Evolutionary conservation across 2,888 invertebrate genomes (phyloP), one percentile per base, ranked within the genome.

Genomic region (Noctua janthina): DNA sequence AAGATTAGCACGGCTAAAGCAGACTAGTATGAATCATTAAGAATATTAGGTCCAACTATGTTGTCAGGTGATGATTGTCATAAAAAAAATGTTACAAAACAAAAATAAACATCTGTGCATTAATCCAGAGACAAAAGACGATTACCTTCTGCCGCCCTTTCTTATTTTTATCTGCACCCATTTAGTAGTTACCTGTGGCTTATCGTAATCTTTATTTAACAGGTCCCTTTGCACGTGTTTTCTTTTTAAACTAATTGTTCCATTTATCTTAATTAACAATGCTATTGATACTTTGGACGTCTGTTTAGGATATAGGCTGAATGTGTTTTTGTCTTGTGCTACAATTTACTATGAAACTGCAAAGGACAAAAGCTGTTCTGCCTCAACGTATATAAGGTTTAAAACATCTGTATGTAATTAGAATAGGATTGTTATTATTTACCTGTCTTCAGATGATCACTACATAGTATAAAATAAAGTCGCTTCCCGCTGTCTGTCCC

Each of bases 361-460:
- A 72, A 77, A 69, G 49, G 68, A 83, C 66, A 54, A 72, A 75
- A 83, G 56, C 7, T 39, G 23, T 71, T 76, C 49, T 51, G 67
- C 62, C n/a, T n/a, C 69, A n/a, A 20, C n/a, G 15, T 66, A 75
- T 77, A 17, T 11, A 76, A 35, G 7, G 15, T 23, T 49, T 67
- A 15, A 75, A 82, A 83, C 83, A 88, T 86, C 79, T 88, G 88
- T 69, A 15, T 66, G 69, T 66, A 66, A 76, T 83, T 85, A 72
- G 11, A 35, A 71, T 43, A 66, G 13, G 68, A 13, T 20, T 77
- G 20, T 43, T 69, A 71, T 39, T 29, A 35, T 46, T 67, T 71
- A 66, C 29, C 70, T 81, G 78, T 71, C 39, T 64, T 68, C 23
- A 51, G 49, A 29, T 56, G 6, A 46, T 39, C 39, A 29, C 29